Conservation (phyloP, 2,888 invertebrate species). For the Thymelicus sylvestris region DNA sequence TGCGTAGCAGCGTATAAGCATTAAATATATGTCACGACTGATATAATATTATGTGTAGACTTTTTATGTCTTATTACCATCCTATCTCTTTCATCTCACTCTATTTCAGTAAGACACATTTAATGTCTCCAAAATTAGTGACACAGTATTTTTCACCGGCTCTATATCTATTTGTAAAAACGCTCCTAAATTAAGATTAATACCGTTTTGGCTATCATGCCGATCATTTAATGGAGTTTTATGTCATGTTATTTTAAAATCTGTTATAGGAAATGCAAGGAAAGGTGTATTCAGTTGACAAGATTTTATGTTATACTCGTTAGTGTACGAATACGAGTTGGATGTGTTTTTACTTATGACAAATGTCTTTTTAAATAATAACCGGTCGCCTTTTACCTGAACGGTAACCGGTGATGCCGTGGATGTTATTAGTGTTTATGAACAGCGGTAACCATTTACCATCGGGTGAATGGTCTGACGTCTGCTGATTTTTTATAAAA, state of each 20-base stretch:
- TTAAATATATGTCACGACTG: background rate
- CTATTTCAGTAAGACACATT: slow-evolving; percentile 5
- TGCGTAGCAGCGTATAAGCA: background rate
- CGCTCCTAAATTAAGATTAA: slow-evolving; percentile 7
- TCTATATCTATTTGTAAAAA: slow-evolving; percentile 11
- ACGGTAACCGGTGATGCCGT: no score
- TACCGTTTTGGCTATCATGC: slow-evolving; percentile 4
- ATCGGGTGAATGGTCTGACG: no score
- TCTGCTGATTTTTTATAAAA: no score
- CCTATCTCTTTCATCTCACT: background rate
- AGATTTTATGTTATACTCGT: background rate
- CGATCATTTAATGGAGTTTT: slow-evolving; percentile 6
- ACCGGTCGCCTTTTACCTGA: no score
- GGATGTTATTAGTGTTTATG: no score
- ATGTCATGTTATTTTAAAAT: slow-evolving; percentile 1
- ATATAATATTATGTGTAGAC: background rate
- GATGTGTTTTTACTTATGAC: no score
- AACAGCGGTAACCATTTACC: no score
- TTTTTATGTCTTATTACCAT: background rate
- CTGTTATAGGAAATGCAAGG: background rate
- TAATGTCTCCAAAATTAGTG: slow-evolving; percentile 18
- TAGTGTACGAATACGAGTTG: no score
- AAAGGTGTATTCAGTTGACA: background rate
- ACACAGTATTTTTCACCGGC: slow-evolving; percentile 9
- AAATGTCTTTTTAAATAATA: no score